Evolutionary conservation across 2,113 vertebrate species (phyloP), one percentile per base, ranked within the genome.

Genomic region (Lampris incognitus): DNA sequence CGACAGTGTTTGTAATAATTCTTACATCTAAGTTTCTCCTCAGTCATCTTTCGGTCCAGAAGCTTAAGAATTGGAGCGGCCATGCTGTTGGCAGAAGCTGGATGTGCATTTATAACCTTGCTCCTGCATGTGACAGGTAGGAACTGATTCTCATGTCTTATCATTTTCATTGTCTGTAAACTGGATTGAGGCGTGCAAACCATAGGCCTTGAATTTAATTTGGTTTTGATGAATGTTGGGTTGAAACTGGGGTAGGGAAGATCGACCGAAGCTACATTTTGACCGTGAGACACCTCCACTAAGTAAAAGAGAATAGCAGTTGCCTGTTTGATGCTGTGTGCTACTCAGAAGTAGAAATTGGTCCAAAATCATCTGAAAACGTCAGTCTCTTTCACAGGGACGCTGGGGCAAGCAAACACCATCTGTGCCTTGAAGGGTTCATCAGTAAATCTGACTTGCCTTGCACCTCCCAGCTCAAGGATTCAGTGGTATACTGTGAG

Each of bases 391-490:
- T 38, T 61, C 9, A 41, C 58, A 61, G 58, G 58, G 11, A 10
- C 11, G 10, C 9, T 9, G 5, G 58, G 58, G 11, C 58, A 40
- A n/a, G 40, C 10, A 50, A 13, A 36, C 7, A 56, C 4, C 36
- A 46, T 37, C 8, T 69, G 54, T 69, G 66, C 5, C 3, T 44
- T 58, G 52, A 44, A 57, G 54, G 54, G 54, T 1, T 41, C 52
- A 13, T 57, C 66, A 57, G 52, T 69, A 41, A 24, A 46, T 6
- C 7, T 69, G 66, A 40, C 41, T 4, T 69, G 66, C 54, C 10
- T 36, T 52, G 39, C 24, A 13, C 13, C 13, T 56, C 52, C 38
- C 50, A 50, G 9, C 7, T 48, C 13, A 64, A 66, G 63, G 5
- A 24, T 8, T 2, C 2, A 50, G 5, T 66, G 63, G 46, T 37